Evolutionary conservation across 2,888 invertebrate genomes (phyloP), one percentile per base, ranked within the genome.

Genomic region (Saturnia pavonia): DNA sequence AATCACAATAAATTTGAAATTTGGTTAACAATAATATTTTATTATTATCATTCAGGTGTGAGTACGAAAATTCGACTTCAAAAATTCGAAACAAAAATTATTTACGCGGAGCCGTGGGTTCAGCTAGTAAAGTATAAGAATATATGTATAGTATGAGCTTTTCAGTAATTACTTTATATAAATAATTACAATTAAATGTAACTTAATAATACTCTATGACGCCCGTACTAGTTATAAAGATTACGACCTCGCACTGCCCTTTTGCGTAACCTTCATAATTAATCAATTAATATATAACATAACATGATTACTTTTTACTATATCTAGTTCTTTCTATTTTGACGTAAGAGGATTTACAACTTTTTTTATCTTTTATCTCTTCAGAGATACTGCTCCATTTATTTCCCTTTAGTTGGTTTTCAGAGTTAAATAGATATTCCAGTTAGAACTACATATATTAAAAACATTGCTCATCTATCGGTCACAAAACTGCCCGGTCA

Each of bases 231-330:
- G 40, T 40, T 65, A n/a, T 65, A 65, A n/a, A 65, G 19, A 40
- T 65, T 25, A 27, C 45, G 68, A n/a, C 68, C 51, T 51, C 25
- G 45, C 25, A 22, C 22, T 68, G 68, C 68, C 68, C 68, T 68
- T n/a, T 51, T 45, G 68, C 48, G 48, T 45, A 40, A 27, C 68
- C 68, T 68, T 51, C 40, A 40, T 40, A 40, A 65, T 40, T 65
- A 34, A 65, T 65, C n/a, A 40, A 65, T 40, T 65, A 40, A 65
- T 9, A 19, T 51, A 16, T 19, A 14, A 60, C 14, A 27, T 60
- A 25, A 14, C 57, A 67, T 43, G 42, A 42, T 67, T 67, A 43
- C 14, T 43, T 25, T 8, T 25, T 43, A 43, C 43, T 43, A 25
- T 25, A 67, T 25, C 0, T 54, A 60, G 14, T 27, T 60, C 9